Base-by-base conservation (phyloP, 2,797 vertebrate species). In the Sebastes elongatus region DNA sequence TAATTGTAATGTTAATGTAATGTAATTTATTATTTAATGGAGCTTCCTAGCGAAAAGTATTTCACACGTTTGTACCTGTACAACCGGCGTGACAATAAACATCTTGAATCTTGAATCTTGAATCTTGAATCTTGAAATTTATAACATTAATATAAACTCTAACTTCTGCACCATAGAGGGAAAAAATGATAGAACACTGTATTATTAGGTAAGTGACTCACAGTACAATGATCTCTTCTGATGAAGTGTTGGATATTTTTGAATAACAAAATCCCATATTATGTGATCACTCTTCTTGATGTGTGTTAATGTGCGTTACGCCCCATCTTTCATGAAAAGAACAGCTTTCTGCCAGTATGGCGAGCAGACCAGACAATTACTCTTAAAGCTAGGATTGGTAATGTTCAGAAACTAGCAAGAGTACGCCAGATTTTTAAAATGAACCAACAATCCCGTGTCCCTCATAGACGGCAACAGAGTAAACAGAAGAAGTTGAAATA, bases 241-340 rank as follows among this genome's bases (percentile, higher is more conserved):
- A 67, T 71, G 33, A 74, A 65, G 10, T 67, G 22, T 14, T 57
- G 38, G 10, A 46, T 20, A 73, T 52, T 73, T 66, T 22, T 60
- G 30, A 76, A 67, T 46, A 57, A 55, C 55, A 81, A 22, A 78
- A 55, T 4, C 27, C 6, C 49, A 78, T 64, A 71, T 62, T 73
- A 53, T 78, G 63, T 33, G 28, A 83, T 75, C 10, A 10, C 65
- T 71, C 82, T 69, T 81, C 62, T 60, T 65, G 71, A 71, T 35
- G 69, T 64, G 9, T 20, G 32, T 28, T 74, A 63, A 28, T 28
- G 46, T 73, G 52, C 14, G 30, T 33, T 60, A 35, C 2, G 0
- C 59, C n/a, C n/a, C 53, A 25, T 71, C 22, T 38, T 38, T 14
- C 18, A 55, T n/a, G n/a, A 27, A 46, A 55, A 65, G 30, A 72